Base-by-base conservation (phyloP, 2,888 invertebrate species). In the Ennomos quercinarius region DNA sequence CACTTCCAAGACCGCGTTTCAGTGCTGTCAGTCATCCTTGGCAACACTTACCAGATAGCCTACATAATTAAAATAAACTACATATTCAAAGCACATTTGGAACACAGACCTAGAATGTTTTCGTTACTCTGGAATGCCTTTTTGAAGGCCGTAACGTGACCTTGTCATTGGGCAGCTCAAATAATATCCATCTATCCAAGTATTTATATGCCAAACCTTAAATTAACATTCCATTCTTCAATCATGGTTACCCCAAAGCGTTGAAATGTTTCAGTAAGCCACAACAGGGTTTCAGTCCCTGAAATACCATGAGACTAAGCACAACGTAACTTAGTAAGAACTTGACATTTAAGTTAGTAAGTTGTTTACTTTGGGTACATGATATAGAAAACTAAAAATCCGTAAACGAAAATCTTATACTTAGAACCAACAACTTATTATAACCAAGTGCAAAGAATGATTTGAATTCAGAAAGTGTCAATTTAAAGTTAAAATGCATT, bases 251-350 rank as follows among this genome's bases (percentile, higher is more conserved):
- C 68, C 65, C 44, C 48, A 61, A 63, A 63, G 63, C 61, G 52
- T 63, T 48, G 64, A 61, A 64, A 60, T 45, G 63, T 56, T 64
- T 45, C 66, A 59, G 64, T 63, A 65, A 55, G 46, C 59, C 67
- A 67, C 67, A 61, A 66, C 58, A 63, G 76, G 75, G 77, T 83
- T 87, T 89, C 87, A 89, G 89, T 90, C 58, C 73, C 77, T 73
- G 71, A 74, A 81, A 83, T 74, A 80, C 83, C 70, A 76, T 77
- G 72, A 75, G 74, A 72, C 76, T 57, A 76, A 64, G 68, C 76
- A 72, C 74, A 73, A 70, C 48, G 55, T 56, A 40, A 51, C 51
- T 55, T 51, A 36, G n/a, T 9, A 10, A 34, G 12, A 44, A 40
- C 27, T 54, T 44, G 27, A 27, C 27, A 27, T 27, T 27, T 27